Conservation (phyloP, 2,113 vertebrate species). For the Rhinogobius similis region DNA sequence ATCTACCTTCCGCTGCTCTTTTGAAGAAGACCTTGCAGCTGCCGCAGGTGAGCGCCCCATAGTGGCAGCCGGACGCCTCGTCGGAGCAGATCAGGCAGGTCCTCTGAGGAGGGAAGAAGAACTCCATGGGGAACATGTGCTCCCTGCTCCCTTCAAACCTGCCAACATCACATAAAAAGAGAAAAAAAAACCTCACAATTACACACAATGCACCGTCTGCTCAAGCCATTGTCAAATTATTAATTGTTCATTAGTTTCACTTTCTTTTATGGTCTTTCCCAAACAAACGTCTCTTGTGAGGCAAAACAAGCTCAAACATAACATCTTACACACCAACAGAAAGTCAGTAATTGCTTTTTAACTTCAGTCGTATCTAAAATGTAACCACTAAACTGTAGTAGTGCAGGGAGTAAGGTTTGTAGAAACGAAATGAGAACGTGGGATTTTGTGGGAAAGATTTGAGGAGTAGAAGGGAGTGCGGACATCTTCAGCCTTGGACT, state of each 20-base stretch:
- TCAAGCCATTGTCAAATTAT: not conserved
- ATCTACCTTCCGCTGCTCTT: slow-evolving; percentile 94
- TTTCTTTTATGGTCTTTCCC: not conserved
- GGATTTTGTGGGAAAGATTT: slow-evolving; percentile 51
- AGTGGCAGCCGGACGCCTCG: slow-evolving; percentile 97
- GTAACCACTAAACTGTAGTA: slow-evolving; percentile 13
- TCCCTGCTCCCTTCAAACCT: slow-evolving; percentile 87
- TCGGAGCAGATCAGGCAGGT: slow-evolving; percentile 96
- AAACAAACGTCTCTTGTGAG: not conserved
- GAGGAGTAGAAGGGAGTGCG: slow-evolving; percentile 5
- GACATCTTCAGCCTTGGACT: slow-evolving; percentile 54
- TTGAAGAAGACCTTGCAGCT: slow-evolving; percentile 99
- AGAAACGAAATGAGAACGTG: slow-evolving; percentile 37
- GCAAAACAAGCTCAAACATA: slow-evolving; percentile 5
- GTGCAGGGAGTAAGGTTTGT: slow-evolving; percentile 17
- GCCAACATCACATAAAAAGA: slow-evolving; percentile 28
- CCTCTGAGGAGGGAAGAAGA: slow-evolving; percentile 96
- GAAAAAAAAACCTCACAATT: not conserved
- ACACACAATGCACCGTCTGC: not conserved
- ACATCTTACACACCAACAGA: not conserved
- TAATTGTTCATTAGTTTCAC: not conserved
- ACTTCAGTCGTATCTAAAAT: slow-evolving; percentile 10
- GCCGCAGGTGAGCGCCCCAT: slow-evolving; percentile 96
- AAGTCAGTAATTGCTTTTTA: slow-evolving; percentile 8
- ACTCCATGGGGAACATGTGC: slow-evolving; percentile 93